A percentile compares a stretch with the other conserved stretches of the same genome.
These are phyloP conservation scores for Hyla sarda DNA, from an alignment of 2,113 vertebrate species.

Conservation along the genomic window DNA sequence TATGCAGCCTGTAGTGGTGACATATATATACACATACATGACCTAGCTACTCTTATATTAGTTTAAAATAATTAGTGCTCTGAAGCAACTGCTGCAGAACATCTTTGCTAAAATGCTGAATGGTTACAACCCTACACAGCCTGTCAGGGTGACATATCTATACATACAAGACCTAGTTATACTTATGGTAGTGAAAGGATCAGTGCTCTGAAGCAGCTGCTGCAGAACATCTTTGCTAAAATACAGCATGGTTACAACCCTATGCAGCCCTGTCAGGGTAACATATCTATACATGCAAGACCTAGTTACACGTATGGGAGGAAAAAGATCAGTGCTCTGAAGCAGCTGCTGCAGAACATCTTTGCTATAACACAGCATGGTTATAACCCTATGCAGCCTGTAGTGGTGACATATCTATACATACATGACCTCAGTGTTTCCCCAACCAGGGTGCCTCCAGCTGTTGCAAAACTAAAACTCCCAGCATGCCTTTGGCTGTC, in stretches of 20 bases:
- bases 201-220: background rate
- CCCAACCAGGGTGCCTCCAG: too few species aligned
- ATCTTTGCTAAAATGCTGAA: too few species aligned
- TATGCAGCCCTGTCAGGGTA: background rate
- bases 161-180: background rate
- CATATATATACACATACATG: background rate
- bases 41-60: too few species aligned
- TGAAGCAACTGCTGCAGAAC: conserved; percentile 22
- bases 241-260: background rate
- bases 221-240: background rate
- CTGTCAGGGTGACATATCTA: background rate
- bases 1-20: background rate
- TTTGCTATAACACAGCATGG: background rate
- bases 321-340: background rate
- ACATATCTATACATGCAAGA: too few species aligned
- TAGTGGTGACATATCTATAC: background rate
- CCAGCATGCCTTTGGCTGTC: too few species aligned
- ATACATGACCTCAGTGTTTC: too few species aligned
- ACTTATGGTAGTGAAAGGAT: background rate
- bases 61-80: too few species aligned
- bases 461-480: too few species aligned
- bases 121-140: too few species aligned
- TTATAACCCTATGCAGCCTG: too few species aligned
- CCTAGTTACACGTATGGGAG: background rate
- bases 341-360: background rate